Conservation (phyloP, 2,797 vertebrate genomes). For the Gallirallus australis region DNA sequence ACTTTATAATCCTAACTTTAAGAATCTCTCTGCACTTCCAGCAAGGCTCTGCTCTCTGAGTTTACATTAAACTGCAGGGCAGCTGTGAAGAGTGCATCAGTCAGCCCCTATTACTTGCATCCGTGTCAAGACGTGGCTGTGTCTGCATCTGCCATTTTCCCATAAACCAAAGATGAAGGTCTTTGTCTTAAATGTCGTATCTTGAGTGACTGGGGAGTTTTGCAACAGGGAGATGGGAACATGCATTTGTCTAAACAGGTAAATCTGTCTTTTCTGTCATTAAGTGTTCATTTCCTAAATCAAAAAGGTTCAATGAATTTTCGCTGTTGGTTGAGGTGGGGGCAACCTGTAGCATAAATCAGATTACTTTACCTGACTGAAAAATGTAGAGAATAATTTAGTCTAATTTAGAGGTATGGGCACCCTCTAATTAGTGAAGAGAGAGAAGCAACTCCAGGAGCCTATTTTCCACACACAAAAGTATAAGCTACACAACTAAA, state of each 20-base stretch:
- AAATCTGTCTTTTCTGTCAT: neutral
- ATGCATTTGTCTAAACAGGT: fast-evolving
- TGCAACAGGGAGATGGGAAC: neutral
- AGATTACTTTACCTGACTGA: neutral
- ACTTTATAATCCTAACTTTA: neutral
- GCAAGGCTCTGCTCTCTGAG: neutral
- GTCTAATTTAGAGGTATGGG: neutral
- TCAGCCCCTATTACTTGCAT: neutral
- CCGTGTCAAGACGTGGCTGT: neutral
- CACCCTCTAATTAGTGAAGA: neutral
- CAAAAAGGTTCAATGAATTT: neutral
- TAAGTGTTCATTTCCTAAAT: neutral
- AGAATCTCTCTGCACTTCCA: neutral
- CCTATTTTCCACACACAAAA: neutral
- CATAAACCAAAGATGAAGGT: neutral
- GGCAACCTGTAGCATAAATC: neutral
- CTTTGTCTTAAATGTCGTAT: neutral
- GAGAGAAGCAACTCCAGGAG: neutral
- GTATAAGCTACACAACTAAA: neutral
- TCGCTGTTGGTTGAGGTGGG: neutral
- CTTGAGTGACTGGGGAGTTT: neutral
- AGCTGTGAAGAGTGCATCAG: neutral
- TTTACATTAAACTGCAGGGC: neutral
- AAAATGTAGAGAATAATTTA: neutral
- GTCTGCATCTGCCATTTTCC: neutral